A percentile compares a stretch with the other conserved stretches of the same genome.
phyloP scores from a whole-genome alignment of 2,797 vertebrate genomes.

The Typhlichthys eigenmanni region DNA sequence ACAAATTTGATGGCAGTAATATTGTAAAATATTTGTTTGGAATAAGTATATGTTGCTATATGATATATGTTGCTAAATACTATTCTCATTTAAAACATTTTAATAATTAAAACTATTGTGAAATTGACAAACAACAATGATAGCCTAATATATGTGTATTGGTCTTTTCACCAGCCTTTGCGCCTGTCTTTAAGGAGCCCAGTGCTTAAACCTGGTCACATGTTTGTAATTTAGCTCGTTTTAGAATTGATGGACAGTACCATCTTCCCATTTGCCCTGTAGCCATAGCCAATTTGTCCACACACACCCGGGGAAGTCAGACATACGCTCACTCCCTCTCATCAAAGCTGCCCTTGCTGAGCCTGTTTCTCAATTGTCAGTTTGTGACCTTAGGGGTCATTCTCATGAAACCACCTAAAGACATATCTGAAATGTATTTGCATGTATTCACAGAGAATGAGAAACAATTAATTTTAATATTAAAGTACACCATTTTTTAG shows the following conservation, averaged over 20 bases:
- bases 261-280: constrained; percentile 14
- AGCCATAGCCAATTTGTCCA: constrained; percentile 11
- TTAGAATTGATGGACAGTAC: constrained; percentile 16
- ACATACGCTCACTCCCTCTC: constrained; percentile 1
- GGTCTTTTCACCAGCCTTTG: background rate
- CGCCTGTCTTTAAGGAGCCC: background rate
- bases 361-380: too few relatives aligned
- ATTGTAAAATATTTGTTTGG: background rate
- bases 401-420: too few relatives aligned
- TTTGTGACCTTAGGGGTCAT: too few relatives aligned
- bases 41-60: too few relatives aligned
- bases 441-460: too few relatives aligned
- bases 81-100: background rate
- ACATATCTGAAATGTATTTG: too few relatives aligned
- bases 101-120: background rate
- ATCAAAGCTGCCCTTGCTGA: too few relatives aligned
- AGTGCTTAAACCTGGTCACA: constrained; percentile 7
- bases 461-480: too few relatives aligned
- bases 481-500: too few relatives aligned
- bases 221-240: constrained; percentile 24
- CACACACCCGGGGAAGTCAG: constrained; percentile 7
- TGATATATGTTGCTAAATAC: background rate
- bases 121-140: background rate
- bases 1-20: too few relatives aligned
- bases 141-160: background rate